These are phyloP conservation scores for Miniopterus natalensis DNA, from an alignment of 2,113 vertebrate genomes.

Conservation along the genomic window DNA sequence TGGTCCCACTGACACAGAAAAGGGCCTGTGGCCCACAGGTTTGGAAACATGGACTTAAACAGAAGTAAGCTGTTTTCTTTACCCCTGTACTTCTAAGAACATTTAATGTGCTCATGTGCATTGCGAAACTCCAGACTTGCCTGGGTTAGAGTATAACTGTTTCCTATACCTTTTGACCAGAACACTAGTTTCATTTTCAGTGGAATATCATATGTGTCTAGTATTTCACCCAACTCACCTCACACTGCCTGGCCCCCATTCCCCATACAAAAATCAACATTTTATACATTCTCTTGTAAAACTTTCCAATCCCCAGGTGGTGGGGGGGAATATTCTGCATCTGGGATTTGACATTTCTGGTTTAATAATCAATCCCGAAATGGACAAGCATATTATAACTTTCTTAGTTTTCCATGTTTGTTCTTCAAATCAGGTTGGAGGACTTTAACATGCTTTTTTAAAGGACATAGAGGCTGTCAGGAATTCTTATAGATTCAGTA, in stretches of 20 bases:
- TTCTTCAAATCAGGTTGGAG: not conserved
- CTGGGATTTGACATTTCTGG: constrained; percentile 37
- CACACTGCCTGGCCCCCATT: not conserved
- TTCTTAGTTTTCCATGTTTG: constrained; percentile 19
- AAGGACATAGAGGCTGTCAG: not conserved
- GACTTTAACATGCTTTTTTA: not conserved
- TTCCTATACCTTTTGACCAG: not conserved
- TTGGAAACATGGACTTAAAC: not conserved
- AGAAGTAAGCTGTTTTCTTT: constrained; percentile 44
- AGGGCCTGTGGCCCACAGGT: not conserved
- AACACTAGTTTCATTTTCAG: not conserved
- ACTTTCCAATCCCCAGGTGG: not conserved
- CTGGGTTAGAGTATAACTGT: not conserved
- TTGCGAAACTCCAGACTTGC: not conserved
- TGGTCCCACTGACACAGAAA: not conserved
- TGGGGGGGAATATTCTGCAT: not conserved
- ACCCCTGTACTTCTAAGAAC: not conserved
- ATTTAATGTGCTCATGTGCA: not conserved
- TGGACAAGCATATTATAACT: not conserved
- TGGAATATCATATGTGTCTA: not conserved
- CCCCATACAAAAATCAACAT: not conserved
- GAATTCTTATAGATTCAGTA: not conserved
- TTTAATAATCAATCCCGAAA: constrained; percentile 48
- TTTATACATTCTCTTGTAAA: not conserved
- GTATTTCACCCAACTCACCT: not conserved